These are phyloP conservation scores for Neocrepidodera transversa DNA, from an alignment of 2,888 invertebrate genomes.

Conservation along the genomic window DNA sequence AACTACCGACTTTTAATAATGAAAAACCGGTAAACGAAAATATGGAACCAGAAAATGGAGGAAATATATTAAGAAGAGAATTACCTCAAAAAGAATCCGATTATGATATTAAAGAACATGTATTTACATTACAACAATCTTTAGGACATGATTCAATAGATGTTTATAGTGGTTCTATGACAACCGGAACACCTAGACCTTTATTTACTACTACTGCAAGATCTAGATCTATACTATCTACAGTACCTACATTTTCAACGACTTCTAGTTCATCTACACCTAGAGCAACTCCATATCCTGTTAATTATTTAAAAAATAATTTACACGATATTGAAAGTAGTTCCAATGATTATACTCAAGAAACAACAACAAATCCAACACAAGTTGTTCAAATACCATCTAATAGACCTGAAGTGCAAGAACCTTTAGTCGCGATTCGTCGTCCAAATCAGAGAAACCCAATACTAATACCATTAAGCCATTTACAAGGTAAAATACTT, in stretches of 20 bases:
- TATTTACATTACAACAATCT: constrained; percentile 67
- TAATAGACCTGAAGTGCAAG: constrained; percentile 42
- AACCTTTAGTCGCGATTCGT: constrained; percentile 61
- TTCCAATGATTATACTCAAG: constrained; percentile 47
- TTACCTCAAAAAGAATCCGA: constrained; percentile 65
- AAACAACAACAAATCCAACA: constrained; percentile 62
- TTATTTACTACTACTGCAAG: constrained; percentile 73
- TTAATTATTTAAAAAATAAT: constrained; percentile 44
- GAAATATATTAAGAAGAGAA: constrained; percentile 70
- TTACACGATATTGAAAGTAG: constrained; percentile 40
- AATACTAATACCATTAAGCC: constrained; percentile 56
- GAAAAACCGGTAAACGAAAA: constrained; percentile 66
- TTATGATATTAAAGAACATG: constrained; percentile 62
- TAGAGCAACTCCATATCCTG: constrained; percentile 46
- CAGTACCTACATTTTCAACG: constrained; percentile 47
- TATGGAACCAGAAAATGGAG: constrained; percentile 59
- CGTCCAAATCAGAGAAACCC: constrained; percentile 56
- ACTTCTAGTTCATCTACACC: constrained; percentile 46
- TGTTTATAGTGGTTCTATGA: constrained; percentile 72
- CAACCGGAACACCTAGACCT: constrained; percentile 70
- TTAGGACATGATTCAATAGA: constrained; percentile 72
- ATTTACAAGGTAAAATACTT: constrained; percentile 49
- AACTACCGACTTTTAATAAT: constrained; percentile 47
- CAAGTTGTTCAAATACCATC: constrained; percentile 65
- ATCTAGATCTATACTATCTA: constrained; percentile 62